Percentiles rank a stretch among this genome's conserved stretches.
phyloP scores from a whole-genome alignment of 1,140 invertebrate species.

The Proctacanthus coquilletti region DNA sequence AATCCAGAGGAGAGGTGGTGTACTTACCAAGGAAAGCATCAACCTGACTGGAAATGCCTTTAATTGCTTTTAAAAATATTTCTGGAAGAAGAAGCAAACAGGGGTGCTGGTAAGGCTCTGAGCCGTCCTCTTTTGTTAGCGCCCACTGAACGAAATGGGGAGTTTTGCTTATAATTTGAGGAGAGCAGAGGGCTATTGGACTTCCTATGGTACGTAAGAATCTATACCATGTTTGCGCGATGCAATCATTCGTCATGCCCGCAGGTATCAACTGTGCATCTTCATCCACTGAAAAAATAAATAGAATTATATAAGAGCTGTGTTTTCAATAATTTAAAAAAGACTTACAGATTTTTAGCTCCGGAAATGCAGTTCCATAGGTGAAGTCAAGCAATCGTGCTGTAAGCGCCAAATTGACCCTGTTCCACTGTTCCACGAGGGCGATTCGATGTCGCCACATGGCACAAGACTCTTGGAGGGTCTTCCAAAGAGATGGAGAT shows the following conservation, averaged over 20 bases:
- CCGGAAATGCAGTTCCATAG: slow-evolving; percentile 77
- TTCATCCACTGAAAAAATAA: slow-evolving; percentile 53
- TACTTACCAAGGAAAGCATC: slow-evolving; percentile 86
- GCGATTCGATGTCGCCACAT: slow-evolving; percentile 87
- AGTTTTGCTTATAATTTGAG: slow-evolving; percentile 71
- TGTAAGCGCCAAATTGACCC: slow-evolving; percentile 79
- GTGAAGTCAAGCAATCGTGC: slow-evolving; percentile 69
- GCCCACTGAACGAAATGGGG: slow-evolving; percentile 67
- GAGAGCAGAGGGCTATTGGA: slow-evolving; percentile 80
- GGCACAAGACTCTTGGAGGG: slow-evolving; percentile 78
- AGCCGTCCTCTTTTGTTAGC: slow-evolving; percentile 49
- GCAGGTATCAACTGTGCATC: slow-evolving; percentile 62
- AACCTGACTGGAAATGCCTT: slow-evolving; percentile 80
- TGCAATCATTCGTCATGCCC: slow-evolving; percentile 74
- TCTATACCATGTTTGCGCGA: slow-evolving; percentile 89
- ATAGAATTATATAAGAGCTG: slow-evolving; percentile 2
- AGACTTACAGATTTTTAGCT: slow-evolving; percentile 61
- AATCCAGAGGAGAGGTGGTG: slow-evolving; percentile 10
- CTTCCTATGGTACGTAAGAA: slow-evolving; percentile 86
- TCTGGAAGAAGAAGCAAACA: slow-evolving; percentile 72
- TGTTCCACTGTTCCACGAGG: slow-evolving; percentile 88
- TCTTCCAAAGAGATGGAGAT: slow-evolving; percentile 90
- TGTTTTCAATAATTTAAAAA: slow-evolving; percentile 3
- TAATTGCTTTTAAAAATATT: slow-evolving; percentile 89
- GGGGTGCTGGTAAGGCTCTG: slow-evolving; percentile 82